Evolutionary conservation across 2,113 vertebrate genomes (phyloP), one percentile per base, ranked within the genome.

Genomic region (Bubalus kerabau): DNA sequence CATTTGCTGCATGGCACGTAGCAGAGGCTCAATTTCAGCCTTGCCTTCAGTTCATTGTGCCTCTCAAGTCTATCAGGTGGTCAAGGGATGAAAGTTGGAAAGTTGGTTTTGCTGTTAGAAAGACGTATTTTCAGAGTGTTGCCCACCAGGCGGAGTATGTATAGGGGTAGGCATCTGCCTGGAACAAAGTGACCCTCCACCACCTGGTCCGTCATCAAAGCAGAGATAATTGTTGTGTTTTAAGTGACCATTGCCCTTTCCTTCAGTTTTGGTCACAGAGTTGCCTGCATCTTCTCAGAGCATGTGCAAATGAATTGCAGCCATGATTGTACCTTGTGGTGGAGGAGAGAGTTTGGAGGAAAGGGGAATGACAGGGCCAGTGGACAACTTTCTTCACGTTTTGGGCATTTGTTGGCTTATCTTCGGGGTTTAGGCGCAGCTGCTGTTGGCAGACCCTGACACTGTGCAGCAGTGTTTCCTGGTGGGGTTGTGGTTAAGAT

Each of bases 231-330:
- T 14, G 21, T 7, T 13, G 26, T 6, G 2, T 32, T 91, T n/a
- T 46, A 36, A 21, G 15, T 3, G 17, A 14, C 14, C 9, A 0
- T 14, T 26, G 23, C 10, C 15, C 32, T 14, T 17, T 43, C 17
- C 46, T 19, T 60, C 7, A 15, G 28, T 17, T 5, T 57, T 24
- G 78, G 50, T 13, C 17, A 6, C 8, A 10, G 50, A 40, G 76
- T 7, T 9, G n/a, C 46, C 40, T 40, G 36, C 10, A 0, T 16
- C 74, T 36, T 54, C 14, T 4, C 30, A 43, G 57, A 62, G 16
- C 16, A 1, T 10, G 16, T 36, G 43, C 6, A 30, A n/a, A 4
- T n/a, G 59, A 52, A 15, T 8, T 11, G 2, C 6, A 59, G 64
- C 36, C 40, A 16, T 9, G 28, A 5, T 2, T 19, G 1, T 40